Evolutionary conservation across 2,888 invertebrate species (phyloP).

Genomic region (Mythimna ferrago): DNA sequence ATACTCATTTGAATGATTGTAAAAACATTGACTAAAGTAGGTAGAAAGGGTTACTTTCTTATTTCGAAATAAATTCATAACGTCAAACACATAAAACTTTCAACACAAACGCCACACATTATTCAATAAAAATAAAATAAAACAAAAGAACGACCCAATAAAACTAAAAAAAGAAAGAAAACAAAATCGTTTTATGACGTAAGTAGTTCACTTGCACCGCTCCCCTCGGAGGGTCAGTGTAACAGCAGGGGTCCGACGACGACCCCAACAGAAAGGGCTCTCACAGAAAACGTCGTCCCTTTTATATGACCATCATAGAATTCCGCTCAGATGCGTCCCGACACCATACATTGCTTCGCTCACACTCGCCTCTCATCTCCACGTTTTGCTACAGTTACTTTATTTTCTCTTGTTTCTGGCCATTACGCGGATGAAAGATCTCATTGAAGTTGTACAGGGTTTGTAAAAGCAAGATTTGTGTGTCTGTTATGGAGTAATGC

Average conservation of each 20-base stretch:
- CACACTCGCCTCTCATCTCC: conserved; percentile 30
- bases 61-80: conserved; percentile 2
- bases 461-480: conserved; percentile 47
- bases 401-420: conserved; percentile 64
- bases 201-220: conserved; percentile 74
- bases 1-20: too few species aligned
- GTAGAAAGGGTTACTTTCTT: too few species aligned
- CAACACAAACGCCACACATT: not conserved
- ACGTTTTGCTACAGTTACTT: conserved; percentile 54
- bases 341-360: conserved; percentile 74
- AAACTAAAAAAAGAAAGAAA: conserved; percentile 31
- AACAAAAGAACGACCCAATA: conserved; percentile 22
- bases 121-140: conserved; percentile 3
- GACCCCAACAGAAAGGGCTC: conserved; percentile 87
- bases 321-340: conserved; percentile 77
- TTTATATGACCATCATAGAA: conserved; percentile 83
- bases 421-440: conserved; percentile 51
- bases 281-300: conserved; percentile 78
- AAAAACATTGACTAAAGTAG: not conserved
- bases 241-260: conserved; percentile 85
- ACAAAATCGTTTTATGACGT: conserved; percentile 41
- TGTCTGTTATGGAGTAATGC: conserved; percentile 27
- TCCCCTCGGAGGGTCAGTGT: conserved; percentile 81
- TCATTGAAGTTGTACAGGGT: conserved; percentile 53
- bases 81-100: not conserved